A percentile compares a stretch with the other conserved stretches of the same genome.
These are phyloP conservation scores for Halichoerus grypus DNA, from an alignment of 2,113 vertebrate species.

Conservation along the genomic window DNA sequence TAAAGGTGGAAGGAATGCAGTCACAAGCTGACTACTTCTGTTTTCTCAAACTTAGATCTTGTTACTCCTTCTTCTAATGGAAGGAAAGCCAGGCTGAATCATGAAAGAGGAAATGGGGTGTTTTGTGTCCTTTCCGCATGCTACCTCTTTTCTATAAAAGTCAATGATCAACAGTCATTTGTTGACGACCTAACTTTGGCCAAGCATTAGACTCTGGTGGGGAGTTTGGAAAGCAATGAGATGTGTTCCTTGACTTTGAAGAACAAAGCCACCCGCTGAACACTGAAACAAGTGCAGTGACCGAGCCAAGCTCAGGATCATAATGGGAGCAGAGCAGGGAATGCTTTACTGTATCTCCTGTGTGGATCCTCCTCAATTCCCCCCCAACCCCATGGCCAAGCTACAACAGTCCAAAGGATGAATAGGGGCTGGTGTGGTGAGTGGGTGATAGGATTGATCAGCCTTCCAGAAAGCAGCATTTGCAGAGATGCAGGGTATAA, in stretches of 20 bases:
- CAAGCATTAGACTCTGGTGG: neutral
- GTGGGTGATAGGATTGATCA: neutral
- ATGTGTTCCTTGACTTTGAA: neutral
- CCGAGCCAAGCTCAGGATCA: neutral
- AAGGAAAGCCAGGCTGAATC: neutral
- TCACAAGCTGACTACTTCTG: neutral
- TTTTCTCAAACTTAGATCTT: neutral
- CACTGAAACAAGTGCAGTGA: neutral
- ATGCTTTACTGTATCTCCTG: neutral
- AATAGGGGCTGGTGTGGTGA: neutral
- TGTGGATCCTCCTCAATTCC: neutral
- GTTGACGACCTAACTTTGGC: neutral
- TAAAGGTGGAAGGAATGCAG: neutral
- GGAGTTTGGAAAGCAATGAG: neutral
- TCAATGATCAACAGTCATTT: neutral
- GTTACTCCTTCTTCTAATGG: neutral
- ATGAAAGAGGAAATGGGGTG: neutral
- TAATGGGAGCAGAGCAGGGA: neutral
- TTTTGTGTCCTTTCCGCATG: neutral
- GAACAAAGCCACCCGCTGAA: neutral
- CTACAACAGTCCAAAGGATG: neutral
- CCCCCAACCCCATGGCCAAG: neutral
- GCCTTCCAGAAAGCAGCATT: neutral
- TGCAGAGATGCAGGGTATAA: neutral
- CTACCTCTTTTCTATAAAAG: slow-evolving; percentile 12